These are phyloP conservation scores for Drosophila hydei DNA, from an alignment of 1,140 invertebrate species.

Conservation along the genomic window DNA sequence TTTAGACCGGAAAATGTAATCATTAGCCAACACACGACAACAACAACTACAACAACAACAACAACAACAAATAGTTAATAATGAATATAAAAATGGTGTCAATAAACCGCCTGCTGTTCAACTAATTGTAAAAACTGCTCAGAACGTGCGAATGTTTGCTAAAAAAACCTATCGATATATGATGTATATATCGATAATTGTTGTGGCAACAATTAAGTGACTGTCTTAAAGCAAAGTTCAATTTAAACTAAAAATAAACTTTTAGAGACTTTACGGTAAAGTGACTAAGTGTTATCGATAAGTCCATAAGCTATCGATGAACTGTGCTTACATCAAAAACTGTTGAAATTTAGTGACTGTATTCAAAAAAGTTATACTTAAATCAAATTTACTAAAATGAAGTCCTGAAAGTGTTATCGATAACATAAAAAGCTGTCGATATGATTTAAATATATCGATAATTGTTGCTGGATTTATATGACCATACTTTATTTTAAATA, in stretches of 20 bases:
- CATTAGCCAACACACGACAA: slow-evolving; percentile 46
- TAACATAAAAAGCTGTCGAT: neutral
- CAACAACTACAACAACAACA: slow-evolving; percentile 18
- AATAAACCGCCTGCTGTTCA: slow-evolving; percentile 34
- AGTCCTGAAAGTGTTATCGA: neutral
- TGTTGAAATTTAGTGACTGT: too few species aligned
- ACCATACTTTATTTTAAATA: too few species aligned
- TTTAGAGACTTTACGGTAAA: neutral
- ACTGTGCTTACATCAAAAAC: too few species aligned
- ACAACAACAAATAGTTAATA: slow-evolving; percentile 4
- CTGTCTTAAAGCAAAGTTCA: neutral
- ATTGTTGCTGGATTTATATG: too few species aligned
- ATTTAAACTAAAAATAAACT: neutral
- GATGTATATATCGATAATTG: neutral
- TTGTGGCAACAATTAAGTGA: neutral
- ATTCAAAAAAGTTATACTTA: too few species aligned
- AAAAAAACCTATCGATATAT: slow-evolving; percentile 8
- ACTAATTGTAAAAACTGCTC: slow-evolving; percentile 26
- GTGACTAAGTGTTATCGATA: neutral
- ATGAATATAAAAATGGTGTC: slow-evolving; percentile 16
- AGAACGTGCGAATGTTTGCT: neutral
- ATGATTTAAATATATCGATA: too few species aligned
- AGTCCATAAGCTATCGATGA: too few species aligned
- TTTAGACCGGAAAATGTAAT: slow-evolving; percentile 61
- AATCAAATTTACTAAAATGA: neutral